phyloP scores from a whole-genome alignment of 2,113 vertebrate genomes.

The Laticauda colubrina region DNA sequence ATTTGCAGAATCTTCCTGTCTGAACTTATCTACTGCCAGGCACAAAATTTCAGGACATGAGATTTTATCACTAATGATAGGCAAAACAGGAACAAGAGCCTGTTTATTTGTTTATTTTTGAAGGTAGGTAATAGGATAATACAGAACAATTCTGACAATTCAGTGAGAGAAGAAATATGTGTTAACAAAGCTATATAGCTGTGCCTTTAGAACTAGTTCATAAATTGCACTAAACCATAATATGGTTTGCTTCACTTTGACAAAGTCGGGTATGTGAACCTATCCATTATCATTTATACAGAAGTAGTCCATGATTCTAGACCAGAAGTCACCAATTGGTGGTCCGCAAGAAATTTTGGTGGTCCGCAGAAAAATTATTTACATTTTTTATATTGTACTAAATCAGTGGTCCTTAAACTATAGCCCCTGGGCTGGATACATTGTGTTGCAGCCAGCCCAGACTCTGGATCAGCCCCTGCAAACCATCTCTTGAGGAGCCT shows the following conservation, averaged over 20 bases:
- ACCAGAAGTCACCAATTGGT: no score
- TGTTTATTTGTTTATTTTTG: not conserved
- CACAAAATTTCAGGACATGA: not conserved
- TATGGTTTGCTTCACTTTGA: not conserved
- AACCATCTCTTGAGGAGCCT: no score
- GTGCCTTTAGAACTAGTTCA: not conserved
- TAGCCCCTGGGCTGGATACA: no score
- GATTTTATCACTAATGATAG: not conserved
- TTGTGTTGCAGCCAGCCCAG: no score
- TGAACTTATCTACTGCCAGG: not conserved
- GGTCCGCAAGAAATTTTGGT: no score
- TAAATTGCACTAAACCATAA: not conserved
- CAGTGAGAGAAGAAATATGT: not conserved
- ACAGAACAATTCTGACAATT: not conserved
- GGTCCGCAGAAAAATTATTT: no score
- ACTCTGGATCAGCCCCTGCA: no score
- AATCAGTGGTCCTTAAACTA: no score
- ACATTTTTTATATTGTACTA: no score
- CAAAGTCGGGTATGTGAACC: not conserved
- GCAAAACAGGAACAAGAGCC: not conserved
- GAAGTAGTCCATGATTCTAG: not conserved
- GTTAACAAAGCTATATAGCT: not conserved
- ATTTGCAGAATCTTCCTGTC: not conserved
- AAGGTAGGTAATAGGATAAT: not conserved
- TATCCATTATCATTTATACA: not conserved